Evolutionary conservation across 1,140 invertebrate species (phyloP), one percentile per base, ranked within the genome.

Genomic region (Sinonovacula constricta): DNA sequence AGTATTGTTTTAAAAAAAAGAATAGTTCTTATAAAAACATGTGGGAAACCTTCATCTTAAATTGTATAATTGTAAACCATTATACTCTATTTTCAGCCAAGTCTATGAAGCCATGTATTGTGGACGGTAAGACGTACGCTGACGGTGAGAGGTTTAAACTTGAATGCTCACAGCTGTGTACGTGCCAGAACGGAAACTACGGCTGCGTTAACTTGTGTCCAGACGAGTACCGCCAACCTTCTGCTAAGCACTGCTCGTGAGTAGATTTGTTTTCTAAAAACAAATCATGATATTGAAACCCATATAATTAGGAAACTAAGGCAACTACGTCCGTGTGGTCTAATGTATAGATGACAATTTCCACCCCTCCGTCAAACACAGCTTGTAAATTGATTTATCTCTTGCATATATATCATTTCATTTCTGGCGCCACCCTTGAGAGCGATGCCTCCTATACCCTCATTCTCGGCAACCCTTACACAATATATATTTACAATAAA

Each of bases 121-220:
- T 94, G 49, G 92, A 93, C 74, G 93, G 94, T 79, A 90, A 89
- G 71, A 92, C 91, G 39, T 94, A 94, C 90, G 88, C 92, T 67
- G 93, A 95, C 89, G 94, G 94, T 39, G 92, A 94, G 83, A 92
- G 93, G 76, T 95, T 95, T 87, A 92, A 92, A 78, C 91, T 93
- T 75, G 93, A 94, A 88, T 95, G 94, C 88, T 91, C 93, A 59
- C 94, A 93, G 49, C 93, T 94, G 87, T 95, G 94, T 88, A 93
- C 93, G 51, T 95, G 94, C 88, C 94, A 94, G 92, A 91, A 91
- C 65, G 90, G 95, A 2, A 94, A 94, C 24, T 94, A 95, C 88
- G 94, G 94, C 26, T 95, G 95, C 88, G 93, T 94, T 5, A 94
- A 93, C 3, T 86, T 94, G 34, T 95, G 95, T 85, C 94, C 94